Evolutionary conservation across 2,113 vertebrate species (phyloP).

Genomic region (Panthera tigris): DNA sequence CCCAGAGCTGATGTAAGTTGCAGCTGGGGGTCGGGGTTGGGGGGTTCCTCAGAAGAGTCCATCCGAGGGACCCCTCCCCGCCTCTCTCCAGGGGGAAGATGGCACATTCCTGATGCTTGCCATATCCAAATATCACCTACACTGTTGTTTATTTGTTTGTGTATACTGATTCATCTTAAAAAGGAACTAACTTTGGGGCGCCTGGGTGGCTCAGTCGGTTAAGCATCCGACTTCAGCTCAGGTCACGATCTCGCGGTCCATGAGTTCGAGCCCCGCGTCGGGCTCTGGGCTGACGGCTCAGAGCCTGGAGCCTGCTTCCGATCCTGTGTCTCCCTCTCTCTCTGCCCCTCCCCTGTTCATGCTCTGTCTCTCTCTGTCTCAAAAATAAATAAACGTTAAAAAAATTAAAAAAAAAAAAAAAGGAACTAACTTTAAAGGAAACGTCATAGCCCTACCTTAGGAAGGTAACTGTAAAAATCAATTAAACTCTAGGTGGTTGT

Average conservation of each 20-base stretch:
- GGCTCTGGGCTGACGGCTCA: too few relatives aligned
- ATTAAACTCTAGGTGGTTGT: background rate
- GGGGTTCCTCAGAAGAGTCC: background rate
- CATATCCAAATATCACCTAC: background rate
- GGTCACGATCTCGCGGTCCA: too few relatives aligned
- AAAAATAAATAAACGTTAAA: too few relatives aligned
- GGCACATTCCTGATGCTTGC: background rate
- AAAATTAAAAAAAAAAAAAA: too few relatives aligned
- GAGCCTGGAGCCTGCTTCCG: too few relatives aligned
- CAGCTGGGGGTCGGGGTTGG: background rate
- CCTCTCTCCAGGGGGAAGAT: background rate
- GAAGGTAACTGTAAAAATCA: background rate
- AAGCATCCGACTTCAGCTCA: too few relatives aligned
- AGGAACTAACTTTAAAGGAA: background rate
- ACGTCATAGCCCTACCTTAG: background rate
- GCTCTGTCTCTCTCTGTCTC: too few relatives aligned
- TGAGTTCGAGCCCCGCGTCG: too few relatives aligned
- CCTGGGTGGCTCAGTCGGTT: too few relatives aligned
- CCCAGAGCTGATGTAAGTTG: background rate
- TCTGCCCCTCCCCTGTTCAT: too few relatives aligned
- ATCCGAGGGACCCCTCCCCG: background rate
- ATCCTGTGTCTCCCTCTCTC: too few relatives aligned
- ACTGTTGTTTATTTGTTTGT: background rate
- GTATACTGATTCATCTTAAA: background rate
- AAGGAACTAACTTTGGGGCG: background rate